Conservation (phyloP, 1,140 invertebrate genomes). For the Papilio xuthus region DNA sequence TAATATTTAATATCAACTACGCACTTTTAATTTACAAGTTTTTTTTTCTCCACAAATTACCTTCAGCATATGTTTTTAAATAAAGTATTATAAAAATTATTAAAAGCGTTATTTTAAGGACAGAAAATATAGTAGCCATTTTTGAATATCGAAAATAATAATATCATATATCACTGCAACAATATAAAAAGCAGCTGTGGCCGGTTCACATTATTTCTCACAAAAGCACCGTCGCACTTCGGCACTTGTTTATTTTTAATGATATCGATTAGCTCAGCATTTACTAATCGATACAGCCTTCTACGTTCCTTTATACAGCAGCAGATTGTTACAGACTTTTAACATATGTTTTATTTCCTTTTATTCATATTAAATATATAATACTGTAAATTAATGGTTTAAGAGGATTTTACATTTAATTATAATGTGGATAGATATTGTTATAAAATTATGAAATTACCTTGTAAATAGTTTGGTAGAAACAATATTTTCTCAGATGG, state of each 20-base stretch:
- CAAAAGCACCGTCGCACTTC: neutral
- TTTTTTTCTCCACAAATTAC: constrained; percentile 39
- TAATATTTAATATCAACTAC: constrained; percentile 23
- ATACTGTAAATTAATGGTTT: neutral
- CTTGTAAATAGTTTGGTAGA: neutral
- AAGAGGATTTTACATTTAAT: neutral
- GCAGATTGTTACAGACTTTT: neutral
- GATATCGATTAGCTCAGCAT: constrained; percentile 31
- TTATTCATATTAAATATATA: neutral
- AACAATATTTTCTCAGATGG: neutral
- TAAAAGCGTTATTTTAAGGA: constrained; percentile 46
- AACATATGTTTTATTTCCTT: neutral
- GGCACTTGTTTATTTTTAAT: constrained; percentile 34
- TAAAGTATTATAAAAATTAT: constrained; percentile 44
- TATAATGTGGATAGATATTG: neutral
- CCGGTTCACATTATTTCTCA: constrained; percentile 20
- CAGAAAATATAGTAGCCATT: constrained; percentile 42
- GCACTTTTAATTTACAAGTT: constrained; percentile 5
- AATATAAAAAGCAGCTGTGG: neutral
- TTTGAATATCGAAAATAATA: constrained; percentile 34
- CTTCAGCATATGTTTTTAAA: constrained; percentile 43
- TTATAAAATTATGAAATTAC: neutral
- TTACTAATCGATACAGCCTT: neutral
- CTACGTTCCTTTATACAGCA: constrained; percentile 10
- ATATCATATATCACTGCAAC: constrained; percentile 37